phyloP scores from a whole-genome alignment of 2,797 vertebrate genomes.

The Gallinago nigripennis region DNA sequence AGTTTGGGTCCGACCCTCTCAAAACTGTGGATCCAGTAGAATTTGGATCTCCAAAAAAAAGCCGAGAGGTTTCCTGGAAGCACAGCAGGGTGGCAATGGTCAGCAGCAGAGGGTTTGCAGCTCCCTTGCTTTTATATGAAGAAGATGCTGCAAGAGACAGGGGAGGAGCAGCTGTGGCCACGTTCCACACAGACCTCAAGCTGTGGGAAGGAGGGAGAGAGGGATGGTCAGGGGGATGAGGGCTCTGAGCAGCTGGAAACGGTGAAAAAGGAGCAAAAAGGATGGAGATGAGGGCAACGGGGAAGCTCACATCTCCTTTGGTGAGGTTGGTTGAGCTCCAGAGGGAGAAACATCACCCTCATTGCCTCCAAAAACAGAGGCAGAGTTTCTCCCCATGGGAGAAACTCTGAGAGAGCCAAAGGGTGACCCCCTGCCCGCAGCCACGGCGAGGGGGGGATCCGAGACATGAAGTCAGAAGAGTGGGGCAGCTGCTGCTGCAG shows the following conservation, averaged over 20 bases:
- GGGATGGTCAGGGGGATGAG: not conserved
- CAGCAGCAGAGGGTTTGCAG: not conserved
- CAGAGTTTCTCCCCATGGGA: not conserved
- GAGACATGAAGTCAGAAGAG: not conserved
- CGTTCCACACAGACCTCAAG: not conserved
- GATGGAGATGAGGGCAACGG: not conserved
- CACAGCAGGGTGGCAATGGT: fast-evolving
- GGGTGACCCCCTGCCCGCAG: not conserved
- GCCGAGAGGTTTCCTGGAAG: not conserved
- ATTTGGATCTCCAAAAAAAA: not conserved
- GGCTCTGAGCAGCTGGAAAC: not conserved
- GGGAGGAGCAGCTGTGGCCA: not conserved
- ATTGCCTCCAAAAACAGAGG: fast-evolving
- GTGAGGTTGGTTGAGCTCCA: not conserved
- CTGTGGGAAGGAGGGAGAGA: not conserved
- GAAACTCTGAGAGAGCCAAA: not conserved
- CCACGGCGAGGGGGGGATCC: fast-evolving
- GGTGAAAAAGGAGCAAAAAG: not conserved
- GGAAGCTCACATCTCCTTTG: not conserved
- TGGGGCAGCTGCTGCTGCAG: not conserved
- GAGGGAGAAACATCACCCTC: not conserved
- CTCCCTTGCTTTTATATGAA: not conserved
- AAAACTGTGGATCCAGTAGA: not conserved
- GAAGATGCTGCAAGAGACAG: not conserved
- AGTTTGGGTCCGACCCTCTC: not conserved